Conservation (phyloP, 2,797 vertebrate species). For the Melopsittacus undulatus region DNA sequence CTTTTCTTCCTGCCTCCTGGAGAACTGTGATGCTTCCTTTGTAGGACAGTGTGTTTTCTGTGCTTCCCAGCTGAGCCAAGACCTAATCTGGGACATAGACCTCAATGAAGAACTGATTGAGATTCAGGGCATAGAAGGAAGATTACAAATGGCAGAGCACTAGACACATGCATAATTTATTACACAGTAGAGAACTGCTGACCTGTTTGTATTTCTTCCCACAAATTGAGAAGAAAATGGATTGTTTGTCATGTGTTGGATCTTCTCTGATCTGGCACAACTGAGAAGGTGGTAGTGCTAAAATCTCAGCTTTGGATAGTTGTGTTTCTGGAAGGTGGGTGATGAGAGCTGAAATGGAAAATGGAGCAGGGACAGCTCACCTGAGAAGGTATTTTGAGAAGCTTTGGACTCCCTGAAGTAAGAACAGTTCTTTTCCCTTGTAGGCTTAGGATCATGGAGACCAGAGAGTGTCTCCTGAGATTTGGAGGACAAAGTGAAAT, state of each 20-base stretch:
- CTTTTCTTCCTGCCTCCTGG: constrained; percentile 58
- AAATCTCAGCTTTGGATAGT: not conserved
- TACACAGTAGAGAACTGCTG: not conserved
- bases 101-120: not conserved
- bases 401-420: not conserved
- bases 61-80: not conserved
- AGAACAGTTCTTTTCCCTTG: not conserved
- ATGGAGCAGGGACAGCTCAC: not conserved
- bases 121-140: not conserved
- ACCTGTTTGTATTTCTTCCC: not conserved
- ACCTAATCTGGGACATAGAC: constrained; percentile 5
- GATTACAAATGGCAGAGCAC: not conserved
- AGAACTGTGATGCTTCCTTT: constrained; percentile 43
- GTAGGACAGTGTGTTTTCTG: constrained; percentile 33
- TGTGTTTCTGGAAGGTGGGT: not conserved
- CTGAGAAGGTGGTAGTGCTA: not conserved
- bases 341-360: not conserved
- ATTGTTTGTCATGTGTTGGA: not conserved
- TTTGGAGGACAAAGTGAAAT: not conserved
- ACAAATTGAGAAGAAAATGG: not conserved
- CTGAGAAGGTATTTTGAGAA: not conserved
- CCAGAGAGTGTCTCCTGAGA: not conserved
- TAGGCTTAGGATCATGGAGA: not conserved
- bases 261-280: not conserved
- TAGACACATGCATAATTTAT: not conserved